Conservation (phyloP, 2,888 invertebrate genomes). For the Cephus sareptanus region DNA sequence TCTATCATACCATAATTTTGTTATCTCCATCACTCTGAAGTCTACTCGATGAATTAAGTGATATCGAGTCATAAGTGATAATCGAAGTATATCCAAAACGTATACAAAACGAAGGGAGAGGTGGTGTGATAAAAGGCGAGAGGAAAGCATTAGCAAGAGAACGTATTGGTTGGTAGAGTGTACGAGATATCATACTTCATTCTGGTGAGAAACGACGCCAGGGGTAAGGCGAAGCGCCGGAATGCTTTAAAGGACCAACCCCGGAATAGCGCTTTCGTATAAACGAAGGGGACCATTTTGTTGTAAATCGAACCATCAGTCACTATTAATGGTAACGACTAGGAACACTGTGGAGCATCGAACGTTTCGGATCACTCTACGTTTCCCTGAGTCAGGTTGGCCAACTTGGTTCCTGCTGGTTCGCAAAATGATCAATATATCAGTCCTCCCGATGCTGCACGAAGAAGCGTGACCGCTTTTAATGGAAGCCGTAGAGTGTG, state of each 20-base stretch:
- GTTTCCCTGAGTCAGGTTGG: neutral
- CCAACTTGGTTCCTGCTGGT: neutral
- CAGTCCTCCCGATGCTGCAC: neutral
- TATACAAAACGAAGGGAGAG: neutral
- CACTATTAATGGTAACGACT: constrained; percentile 20
- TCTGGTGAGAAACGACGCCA: neutral
- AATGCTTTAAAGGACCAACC: constrained; percentile 19
- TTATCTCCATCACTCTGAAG: neutral
- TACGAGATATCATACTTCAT: neutral
- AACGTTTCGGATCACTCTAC: neutral
- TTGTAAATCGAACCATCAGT: constrained; percentile 29
- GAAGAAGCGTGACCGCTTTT: neutral
- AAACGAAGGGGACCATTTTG: constrained; percentile 22
- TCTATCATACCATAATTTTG: neutral
- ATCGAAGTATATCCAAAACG: neutral
- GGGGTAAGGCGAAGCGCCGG: neutral
- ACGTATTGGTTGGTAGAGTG: neutral
- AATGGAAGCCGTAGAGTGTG: neutral
- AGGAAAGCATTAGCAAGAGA: neutral
- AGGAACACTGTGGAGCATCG: neutral
- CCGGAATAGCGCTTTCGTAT: constrained; percentile 22
- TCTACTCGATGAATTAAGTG: neutral
- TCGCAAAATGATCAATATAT: neutral
- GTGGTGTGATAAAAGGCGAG: neutral
- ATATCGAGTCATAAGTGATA: neutral